Base-by-base conservation (phyloP, 2,113 vertebrate species). In the Steatornis caripensis region DNA sequence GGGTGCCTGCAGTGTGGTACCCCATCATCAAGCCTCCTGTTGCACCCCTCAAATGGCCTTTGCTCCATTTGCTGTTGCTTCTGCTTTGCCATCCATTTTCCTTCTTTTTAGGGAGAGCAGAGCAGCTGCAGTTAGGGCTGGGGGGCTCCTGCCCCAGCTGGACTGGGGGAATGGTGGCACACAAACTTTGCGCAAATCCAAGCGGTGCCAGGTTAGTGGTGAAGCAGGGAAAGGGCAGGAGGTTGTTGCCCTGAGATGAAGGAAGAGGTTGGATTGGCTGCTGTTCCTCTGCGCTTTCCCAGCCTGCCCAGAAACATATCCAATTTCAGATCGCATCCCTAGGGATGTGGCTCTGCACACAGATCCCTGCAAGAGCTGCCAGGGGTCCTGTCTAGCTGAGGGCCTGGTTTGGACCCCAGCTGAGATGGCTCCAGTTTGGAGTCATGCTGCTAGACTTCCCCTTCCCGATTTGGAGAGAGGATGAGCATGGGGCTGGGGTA, bases 381-480 rank as follows among this genome's bases (percentile, higher is more conserved):
- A 70, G 79, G 45, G 30, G 30, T 53, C 41, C 61, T 15, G 16
- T 26, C 65, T 29, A 57, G 23, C 36, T 3, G 6, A 16, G 54
- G 45, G 58, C 19, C 20, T 9, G 34, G 37, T n/a, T 19, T 51
- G 58, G 32, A 34, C 27, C 51, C 24, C 1, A 1, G 24, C 45
- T 66, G 64, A 77, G 64, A 34, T 14, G 23, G 18, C 30, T 76
- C 15, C 46, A 13, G 2, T 36, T 20, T n/a, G 48, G 53, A 62
- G 27, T 15, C 10, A 0, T 4, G 27, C 16, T 57, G 46, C 37
- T 57, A 12, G 18, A 21, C 14, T 36, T 74, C 12, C 5, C 27
- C 4, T 1, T 69, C 9, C 21, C 0, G 1, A 0, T 37, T 29
- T 1, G 6, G 58, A 51, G 43, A 46, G 22, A 46, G 20, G 22